Evolutionary conservation across 2,888 invertebrate species (phyloP), one percentile per base, ranked within the genome.

Genomic region (Hartigia nigra): DNA sequence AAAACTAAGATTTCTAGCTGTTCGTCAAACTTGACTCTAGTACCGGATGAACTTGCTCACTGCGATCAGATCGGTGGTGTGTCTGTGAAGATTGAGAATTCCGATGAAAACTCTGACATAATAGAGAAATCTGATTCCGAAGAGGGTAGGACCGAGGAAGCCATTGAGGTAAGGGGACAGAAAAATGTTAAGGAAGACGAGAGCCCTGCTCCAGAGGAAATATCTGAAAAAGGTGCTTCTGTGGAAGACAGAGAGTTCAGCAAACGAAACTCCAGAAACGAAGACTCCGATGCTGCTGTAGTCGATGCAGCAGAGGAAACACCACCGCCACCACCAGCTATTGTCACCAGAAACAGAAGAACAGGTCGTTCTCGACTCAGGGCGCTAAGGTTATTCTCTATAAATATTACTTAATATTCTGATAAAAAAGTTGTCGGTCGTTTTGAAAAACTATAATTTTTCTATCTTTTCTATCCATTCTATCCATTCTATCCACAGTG

Each of bases 81-180:
- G 14, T 91, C 90, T 3, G 91, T 91, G n/a, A 91, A 91, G 81
- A 90, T 91, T 75, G 91, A 91, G 81, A 88, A 86, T 77, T 88
- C 88, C 3, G 90, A 91, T 76, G 91, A 91, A 75, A 87, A 88
- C 80, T 87, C 85, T 1, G 90, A 90, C 72, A 76, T 79, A 23
- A 82, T 85, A 5, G 94, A 94, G 80, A 94, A 94, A 86, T 92
- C 92, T 3, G 93, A 93, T 81, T 92, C 92, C 0, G 93, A 93
- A 81, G 93, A 91, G 75, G 92, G 91, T 77, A 93, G 93, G 81
- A 93, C 94, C 91, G 93, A 93, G 87, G 93, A 69, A 77, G 79
- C 74, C 69, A 76, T 74, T 76, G 39, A 74, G 12, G 12, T 35
- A 12, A 39, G 70, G 36, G 70, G 76, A 75, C 70, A 76, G 74